Evolutionary conservation across 2,797 vertebrate genomes (phyloP).

Genomic region (Microctenopoma steveboyesi): DNA sequence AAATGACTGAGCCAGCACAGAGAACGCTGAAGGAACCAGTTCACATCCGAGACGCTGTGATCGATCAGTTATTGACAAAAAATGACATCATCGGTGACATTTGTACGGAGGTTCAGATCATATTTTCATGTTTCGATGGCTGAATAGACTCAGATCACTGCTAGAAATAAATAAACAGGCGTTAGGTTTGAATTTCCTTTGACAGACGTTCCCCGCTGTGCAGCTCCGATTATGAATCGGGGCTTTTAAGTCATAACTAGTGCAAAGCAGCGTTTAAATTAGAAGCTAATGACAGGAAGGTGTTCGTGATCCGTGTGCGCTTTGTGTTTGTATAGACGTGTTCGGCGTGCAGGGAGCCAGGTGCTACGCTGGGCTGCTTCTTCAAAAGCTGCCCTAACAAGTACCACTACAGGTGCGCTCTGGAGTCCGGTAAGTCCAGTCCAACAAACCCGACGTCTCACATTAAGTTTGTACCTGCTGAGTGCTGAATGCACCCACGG

Average conservation of each 20-base stretch:
- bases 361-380: constrained; percentile 83
- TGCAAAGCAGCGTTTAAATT: background rate
- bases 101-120: too few species aligned
- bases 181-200: background rate
- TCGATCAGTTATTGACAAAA: too few species aligned
- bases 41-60: too few species aligned
- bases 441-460: background rate
- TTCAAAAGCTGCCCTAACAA: constrained; percentile 84
- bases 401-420: constrained; percentile 86
- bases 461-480: constrained; percentile 3
- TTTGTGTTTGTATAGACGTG: constrained; percentile 71
- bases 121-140: too few species aligned
- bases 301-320: background rate
- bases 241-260: background rate
- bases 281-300: background rate
- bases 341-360: constrained; percentile 70
- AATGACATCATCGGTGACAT: too few species aligned
- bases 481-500: background rate
- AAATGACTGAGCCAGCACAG: too few species aligned
- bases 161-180: background rate
- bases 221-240: background rate
- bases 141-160: background rate
- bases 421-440: constrained; percentile 78
- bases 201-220: background rate
- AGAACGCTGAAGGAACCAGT: too few species aligned